These are phyloP conservation scores for Hydractinia echinata DNA, from an alignment of 30 jellyfish, hydroid and myxozoan species.

Conservation along the genomic window DNA sequence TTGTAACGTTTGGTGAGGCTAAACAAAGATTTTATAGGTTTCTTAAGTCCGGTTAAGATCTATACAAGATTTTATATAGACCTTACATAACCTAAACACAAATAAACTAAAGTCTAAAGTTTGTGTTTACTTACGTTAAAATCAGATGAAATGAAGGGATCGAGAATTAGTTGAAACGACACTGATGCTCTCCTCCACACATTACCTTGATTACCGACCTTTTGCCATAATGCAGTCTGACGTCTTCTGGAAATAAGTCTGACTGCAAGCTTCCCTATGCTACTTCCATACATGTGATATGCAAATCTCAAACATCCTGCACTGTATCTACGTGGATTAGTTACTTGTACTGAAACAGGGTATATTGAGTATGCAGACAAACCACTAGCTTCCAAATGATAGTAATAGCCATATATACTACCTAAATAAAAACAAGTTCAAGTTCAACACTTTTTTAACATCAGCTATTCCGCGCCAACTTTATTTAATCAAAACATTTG, in stretches of 20 bases:
- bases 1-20: too few relatives aligned
- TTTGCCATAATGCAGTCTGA: conserved; percentile 4
- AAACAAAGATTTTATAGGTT: too few relatives aligned
- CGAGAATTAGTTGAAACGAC: neutral
- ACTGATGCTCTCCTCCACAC: neutral
- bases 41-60: too few relatives aligned
- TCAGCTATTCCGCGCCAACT: too few relatives aligned
- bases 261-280: neutral
- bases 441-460: too few relatives aligned
- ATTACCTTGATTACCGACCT: neutral
- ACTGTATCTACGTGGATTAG: neutral
- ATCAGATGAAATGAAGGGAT: too few relatives aligned
- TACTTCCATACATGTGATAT: conserved; percentile 5
- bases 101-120: too few relatives aligned
- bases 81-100: too few relatives aligned
- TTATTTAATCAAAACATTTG: too few relatives aligned
- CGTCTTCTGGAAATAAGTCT: neutral
- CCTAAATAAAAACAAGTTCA: too few relatives aligned
- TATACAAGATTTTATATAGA: too few relatives aligned
- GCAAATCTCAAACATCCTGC: neutral
- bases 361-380: neutral
- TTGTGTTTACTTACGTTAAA: too few relatives aligned
- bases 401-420: neutral
- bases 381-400: neutral
- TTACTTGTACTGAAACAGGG: neutral